Evolutionary conservation across 1,140 invertebrate species (phyloP).

Genomic region (Protaetia brevitarsis): DNA sequence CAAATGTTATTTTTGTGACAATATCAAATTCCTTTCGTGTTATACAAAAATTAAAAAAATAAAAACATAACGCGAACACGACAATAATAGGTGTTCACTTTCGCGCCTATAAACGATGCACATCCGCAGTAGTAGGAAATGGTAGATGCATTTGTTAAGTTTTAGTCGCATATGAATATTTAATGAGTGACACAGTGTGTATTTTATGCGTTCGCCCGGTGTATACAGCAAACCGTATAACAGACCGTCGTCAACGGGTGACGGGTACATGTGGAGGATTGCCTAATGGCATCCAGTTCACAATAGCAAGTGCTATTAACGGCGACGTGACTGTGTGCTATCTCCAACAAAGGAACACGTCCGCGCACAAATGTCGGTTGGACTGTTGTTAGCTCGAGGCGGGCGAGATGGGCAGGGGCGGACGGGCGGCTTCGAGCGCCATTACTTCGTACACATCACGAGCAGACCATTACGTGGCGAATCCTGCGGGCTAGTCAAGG

Average conservation of each 20-base stretch:
- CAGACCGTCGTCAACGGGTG: conserved; percentile 5
- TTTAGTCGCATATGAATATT: neutral
- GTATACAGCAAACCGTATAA: neutral
- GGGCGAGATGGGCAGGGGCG: conserved; percentile 13
- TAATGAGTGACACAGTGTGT: conserved; percentile 5
- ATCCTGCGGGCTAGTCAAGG: conserved; percentile 22
- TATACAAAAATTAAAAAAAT: too few relatives aligned
- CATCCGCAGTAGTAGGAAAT: neutral
- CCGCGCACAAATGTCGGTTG: conserved; percentile 20
- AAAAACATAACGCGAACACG: too few relatives aligned
- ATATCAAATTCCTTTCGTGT: too few relatives aligned
- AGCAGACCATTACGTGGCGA: conserved; percentile 19
- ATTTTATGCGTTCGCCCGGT: neutral
- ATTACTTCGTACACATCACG: conserved; percentile 17
- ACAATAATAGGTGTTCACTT: too few relatives aligned
- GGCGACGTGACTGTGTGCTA: conserved; percentile 21
- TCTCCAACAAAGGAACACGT: conserved; percentile 20
- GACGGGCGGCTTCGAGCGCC: neutral
- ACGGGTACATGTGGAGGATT: conserved; percentile 17
- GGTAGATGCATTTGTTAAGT: neutral
- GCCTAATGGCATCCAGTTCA: conserved; percentile 23
- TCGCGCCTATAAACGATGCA: too few relatives aligned
- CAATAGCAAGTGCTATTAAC: conserved; percentile 23
- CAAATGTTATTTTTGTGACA: too few relatives aligned
- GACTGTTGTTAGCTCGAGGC: conserved; percentile 6